These are phyloP conservation scores for Lontra canadensis DNA, from an alignment of 2,113 vertebrate genomes.

Conservation along the genomic window DNA sequence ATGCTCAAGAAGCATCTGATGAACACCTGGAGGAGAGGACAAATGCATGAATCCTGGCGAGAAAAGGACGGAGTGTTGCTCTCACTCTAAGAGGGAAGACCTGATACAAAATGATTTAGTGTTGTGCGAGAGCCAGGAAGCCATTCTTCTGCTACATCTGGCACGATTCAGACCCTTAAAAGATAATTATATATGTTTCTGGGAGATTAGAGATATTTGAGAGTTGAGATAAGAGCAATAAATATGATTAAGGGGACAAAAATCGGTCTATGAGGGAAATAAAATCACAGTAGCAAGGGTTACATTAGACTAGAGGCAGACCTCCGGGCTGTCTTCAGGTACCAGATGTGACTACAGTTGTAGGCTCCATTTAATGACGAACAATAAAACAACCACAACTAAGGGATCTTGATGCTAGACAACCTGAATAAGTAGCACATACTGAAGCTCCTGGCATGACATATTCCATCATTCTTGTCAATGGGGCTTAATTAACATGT, in stretches of 20 bases:
- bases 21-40: not conserved
- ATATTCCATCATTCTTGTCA: not conserved
- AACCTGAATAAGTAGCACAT: conserved; percentile 1
- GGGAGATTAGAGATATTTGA: conserved; percentile 67
- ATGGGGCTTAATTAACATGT: conserved; percentile 12
- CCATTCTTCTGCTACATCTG: conserved; percentile 55
- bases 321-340: not conserved
- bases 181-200: conserved; percentile 71
- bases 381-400: not conserved
- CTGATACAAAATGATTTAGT: conserved; percentile 42
- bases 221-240: conserved; percentile 64
- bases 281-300: conserved; percentile 37
- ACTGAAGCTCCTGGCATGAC: conserved; percentile 17
- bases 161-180: conserved; percentile 32
- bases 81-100: not conserved
- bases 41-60: not conserved
- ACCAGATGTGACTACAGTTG: not conserved
- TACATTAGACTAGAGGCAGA: not conserved
- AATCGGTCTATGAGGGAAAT: conserved; percentile 42
- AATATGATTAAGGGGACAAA: conserved; percentile 59
- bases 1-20: not conserved
- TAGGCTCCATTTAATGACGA: not conserved
- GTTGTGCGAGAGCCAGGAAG: not conserved
- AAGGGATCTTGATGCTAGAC: not conserved
- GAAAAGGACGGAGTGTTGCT: not conserved